Percentiles rank a stretch among this genome's conserved stretches.
Conservation (phyloP, 1,140 invertebrate genomes). For the Leptopilina boulardi region DNA sequence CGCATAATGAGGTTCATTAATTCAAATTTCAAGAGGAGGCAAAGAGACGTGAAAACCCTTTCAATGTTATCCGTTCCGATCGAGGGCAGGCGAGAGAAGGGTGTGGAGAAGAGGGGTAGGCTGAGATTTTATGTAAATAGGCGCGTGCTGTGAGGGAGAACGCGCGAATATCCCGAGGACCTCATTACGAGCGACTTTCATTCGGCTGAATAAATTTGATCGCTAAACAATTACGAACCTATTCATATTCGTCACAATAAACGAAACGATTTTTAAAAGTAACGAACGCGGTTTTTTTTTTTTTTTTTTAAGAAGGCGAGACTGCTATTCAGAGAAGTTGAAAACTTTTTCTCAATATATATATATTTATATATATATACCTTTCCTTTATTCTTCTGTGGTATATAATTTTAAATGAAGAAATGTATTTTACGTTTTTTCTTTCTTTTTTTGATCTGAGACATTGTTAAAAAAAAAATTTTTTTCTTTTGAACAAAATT, state of each 20-base stretch:
- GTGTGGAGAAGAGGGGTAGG: too few relatives aligned
- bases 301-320: constrained; percentile 1
- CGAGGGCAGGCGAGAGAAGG: too few relatives aligned
- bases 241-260: constrained; percentile 26
- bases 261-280: constrained; percentile 27
- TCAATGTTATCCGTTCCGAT: constrained; percentile 51
- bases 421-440: too few relatives aligned
- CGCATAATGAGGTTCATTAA: constrained; percentile 55
- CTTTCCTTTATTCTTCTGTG: not conserved
- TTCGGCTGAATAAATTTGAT: constrained; percentile 49
- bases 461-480: too few relatives aligned
- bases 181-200: constrained; percentile 51
- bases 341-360: not conserved
- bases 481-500: too few relatives aligned
- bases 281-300: not conserved
- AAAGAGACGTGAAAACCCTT: constrained; percentile 55
- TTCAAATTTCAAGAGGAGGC: constrained; percentile 50
- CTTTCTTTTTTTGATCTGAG: too few relatives aligned
- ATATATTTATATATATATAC: too few relatives aligned
- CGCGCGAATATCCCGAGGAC: constrained; percentile 33
- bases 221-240: constrained; percentile 28
- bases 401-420: not conserved
- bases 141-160: constrained; percentile 40
- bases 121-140: constrained; percentile 54
- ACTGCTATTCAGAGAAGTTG: not conserved